These are phyloP conservation scores for Iselma pallidipennis DNA, from an alignment of 2,888 invertebrate species.

Conservation along the genomic window DNA sequence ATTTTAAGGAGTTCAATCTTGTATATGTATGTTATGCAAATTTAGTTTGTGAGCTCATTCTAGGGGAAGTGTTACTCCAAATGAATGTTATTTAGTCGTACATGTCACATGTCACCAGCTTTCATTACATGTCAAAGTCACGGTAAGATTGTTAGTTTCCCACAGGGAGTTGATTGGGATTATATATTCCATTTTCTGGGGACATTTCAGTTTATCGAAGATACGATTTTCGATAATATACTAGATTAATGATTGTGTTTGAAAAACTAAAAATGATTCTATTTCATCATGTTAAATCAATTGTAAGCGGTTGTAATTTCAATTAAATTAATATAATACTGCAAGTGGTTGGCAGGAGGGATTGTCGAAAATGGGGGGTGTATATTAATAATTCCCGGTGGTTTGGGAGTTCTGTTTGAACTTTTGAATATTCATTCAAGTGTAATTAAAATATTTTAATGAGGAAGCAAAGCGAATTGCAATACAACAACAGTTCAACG, in stretches of 20 bases:
- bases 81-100: slow-evolving; percentile 51
- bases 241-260: too few relatives aligned
- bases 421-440: slow-evolving; percentile 51
- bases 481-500: slow-evolving; percentile 32
- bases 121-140: slow-evolving; percentile 51
- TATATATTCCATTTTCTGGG: slow-evolving; percentile 42
- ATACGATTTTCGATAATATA: too few relatives aligned
- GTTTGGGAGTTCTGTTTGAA: slow-evolving; percentile 21
- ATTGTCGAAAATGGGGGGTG: not conserved
- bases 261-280: too few relatives aligned
- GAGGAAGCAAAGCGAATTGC: slow-evolving; percentile 42
- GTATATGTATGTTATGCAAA: slow-evolving; percentile 48
- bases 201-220: too few relatives aligned
- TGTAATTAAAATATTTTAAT: slow-evolving; percentile 56
- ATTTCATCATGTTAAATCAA: too few relatives aligned
- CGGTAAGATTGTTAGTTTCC: slow-evolving; percentile 48
- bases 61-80: slow-evolving; percentile 38
- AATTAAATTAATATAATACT: slow-evolving; percentile 21
- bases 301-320: slow-evolving; percentile 23
- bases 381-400: slow-evolving; percentile 23
- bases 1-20: slow-evolving; percentile 42
- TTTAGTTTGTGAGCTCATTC: slow-evolving; percentile 33
- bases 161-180: slow-evolving; percentile 47
- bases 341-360: slow-evolving; percentile 8
- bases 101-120: slow-evolving; percentile 50